phyloP scores from a whole-genome alignment of 2,888 invertebrate genomes.

The Phortica magna region DNA sequence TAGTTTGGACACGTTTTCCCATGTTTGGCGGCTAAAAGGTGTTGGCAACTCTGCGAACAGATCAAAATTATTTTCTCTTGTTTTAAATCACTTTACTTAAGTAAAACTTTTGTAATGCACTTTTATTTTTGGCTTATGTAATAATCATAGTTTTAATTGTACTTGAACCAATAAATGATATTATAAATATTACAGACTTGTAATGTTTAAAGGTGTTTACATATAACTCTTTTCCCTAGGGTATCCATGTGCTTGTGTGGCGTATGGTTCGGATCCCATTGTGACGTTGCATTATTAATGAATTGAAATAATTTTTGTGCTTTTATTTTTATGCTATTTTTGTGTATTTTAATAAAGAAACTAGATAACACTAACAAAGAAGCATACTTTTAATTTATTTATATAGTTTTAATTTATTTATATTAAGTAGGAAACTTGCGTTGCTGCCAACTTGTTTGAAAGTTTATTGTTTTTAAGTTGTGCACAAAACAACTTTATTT shows the following conservation, averaged over 20 bases:
- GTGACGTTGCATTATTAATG: slow-evolving; percentile 74
- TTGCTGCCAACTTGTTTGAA: too few relatives aligned
- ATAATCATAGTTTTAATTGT: slow-evolving; percentile 59
- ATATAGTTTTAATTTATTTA: too few relatives aligned
- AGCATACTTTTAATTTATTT: too few relatives aligned
- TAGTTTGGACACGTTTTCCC: slow-evolving; percentile 73
- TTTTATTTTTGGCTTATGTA: neutral
- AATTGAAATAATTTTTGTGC: neutral
- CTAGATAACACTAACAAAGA: neutral
- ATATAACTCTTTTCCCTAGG: slow-evolving; percentile 52
- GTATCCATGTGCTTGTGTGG: slow-evolving; percentile 77
- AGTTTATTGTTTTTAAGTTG: too few relatives aligned
- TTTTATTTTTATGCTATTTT: neutral
- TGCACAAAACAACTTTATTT: too few relatives aligned
- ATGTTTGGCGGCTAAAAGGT: slow-evolving; percentile 62
- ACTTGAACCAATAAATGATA: slow-evolving; percentile 22
- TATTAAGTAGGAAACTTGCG: too few relatives aligned
- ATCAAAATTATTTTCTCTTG: slow-evolving; percentile 18
- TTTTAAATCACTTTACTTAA: slow-evolving; percentile 6
- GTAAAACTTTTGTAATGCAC: neutral
- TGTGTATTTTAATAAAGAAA: neutral
- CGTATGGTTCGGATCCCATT: slow-evolving; percentile 74
- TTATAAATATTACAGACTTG: neutral
- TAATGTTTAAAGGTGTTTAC: neutral
- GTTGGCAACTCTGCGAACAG: slow-evolving; percentile 37